Conservation (phyloP, 1,140 invertebrate genomes). For the Aphelenchoides fujianensis region DNA sequence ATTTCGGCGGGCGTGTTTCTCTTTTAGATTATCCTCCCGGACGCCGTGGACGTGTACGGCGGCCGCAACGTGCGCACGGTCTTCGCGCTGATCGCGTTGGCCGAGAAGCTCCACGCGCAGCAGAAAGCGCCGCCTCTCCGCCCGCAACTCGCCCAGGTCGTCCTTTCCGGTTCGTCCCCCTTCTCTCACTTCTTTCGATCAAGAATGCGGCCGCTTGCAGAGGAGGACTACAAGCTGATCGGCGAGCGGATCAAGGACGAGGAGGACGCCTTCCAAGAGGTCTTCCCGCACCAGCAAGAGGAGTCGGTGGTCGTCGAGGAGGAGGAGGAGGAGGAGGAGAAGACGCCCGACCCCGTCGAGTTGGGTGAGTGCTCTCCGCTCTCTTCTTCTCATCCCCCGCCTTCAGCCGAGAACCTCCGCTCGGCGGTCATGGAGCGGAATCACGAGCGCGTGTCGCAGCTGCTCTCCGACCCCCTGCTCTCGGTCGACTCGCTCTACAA, state of each 20-base stretch:
- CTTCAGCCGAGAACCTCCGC: neutral
- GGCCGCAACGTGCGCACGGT: conserved; percentile 79
- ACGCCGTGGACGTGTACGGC: conserved; percentile 81
- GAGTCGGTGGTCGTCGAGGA: neutral
- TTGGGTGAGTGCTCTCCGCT: neutral
- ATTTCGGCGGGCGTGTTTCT: conserved; percentile 24
- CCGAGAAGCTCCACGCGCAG: conserved; percentile 61
- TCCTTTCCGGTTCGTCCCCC: conserved; percentile 17
- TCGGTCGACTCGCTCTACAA: neutral
- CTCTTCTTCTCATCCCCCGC: neutral
- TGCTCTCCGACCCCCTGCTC: neutral
- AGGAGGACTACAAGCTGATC: neutral
- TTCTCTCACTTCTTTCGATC: no score
- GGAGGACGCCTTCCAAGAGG: neutral
- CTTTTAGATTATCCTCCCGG: conserved; percentile 77
- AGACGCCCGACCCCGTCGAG: neutral
- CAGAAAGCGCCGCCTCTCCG: conserved; percentile 21
- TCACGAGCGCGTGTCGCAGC: neutral
- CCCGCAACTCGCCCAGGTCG: conserved; percentile 6
- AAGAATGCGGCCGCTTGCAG: neutral
- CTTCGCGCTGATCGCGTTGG: conserved; percentile 78
- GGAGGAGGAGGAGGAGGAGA: neutral
- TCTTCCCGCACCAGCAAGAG: neutral
- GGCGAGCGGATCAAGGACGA: neutral
- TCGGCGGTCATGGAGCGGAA: neutral